These are phyloP conservation scores for Sebastes trivittatus DNA, from an alignment of 2,797 vertebrate genomes.

Conservation along the genomic window DNA sequence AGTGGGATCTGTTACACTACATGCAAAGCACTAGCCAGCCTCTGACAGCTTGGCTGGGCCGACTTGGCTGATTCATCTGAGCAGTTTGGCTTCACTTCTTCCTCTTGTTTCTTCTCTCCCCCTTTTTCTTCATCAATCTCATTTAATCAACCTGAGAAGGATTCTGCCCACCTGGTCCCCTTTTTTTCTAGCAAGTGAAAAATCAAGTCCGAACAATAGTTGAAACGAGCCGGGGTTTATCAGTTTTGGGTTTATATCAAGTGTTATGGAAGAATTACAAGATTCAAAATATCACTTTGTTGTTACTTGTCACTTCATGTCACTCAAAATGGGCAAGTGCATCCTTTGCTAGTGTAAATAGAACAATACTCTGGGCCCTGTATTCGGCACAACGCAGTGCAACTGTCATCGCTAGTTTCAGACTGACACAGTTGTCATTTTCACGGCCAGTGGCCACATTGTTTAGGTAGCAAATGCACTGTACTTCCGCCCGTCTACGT, in stretches of 20 bases:
- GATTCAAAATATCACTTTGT: not conserved
- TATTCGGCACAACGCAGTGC: not conserved
- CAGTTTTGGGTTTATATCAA: not conserved
- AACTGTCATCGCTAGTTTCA: not conserved
- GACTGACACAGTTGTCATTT: not conserved
- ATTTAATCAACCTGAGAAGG: conserved; percentile 55
- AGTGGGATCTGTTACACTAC: conserved; percentile 49
- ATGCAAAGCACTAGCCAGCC: conserved; percentile 43
- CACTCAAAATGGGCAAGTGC: not conserved
- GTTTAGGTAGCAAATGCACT: not conserved
- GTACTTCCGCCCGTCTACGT: no score
- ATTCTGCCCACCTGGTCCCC: conserved; percentile 55
- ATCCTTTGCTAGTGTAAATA: not conserved
- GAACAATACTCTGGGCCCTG: not conserved
- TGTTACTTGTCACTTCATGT: not conserved
- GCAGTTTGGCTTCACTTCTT: conserved; percentile 54
- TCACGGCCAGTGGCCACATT: not conserved
- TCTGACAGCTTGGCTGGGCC: conserved; percentile 66
- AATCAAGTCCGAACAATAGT: not conserved
- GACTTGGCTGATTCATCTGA: conserved; percentile 61
- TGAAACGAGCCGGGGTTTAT: not conserved
- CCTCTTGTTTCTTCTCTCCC: conserved; percentile 39
- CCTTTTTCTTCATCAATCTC: conserved; percentile 63
- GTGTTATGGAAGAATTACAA: not conserved
- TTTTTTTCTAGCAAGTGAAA: not conserved